Evolutionary conservation across 2,113 vertebrate genomes (phyloP), one percentile per base, ranked within the genome.

Genomic region (Acinonyx jubatus): DNA sequence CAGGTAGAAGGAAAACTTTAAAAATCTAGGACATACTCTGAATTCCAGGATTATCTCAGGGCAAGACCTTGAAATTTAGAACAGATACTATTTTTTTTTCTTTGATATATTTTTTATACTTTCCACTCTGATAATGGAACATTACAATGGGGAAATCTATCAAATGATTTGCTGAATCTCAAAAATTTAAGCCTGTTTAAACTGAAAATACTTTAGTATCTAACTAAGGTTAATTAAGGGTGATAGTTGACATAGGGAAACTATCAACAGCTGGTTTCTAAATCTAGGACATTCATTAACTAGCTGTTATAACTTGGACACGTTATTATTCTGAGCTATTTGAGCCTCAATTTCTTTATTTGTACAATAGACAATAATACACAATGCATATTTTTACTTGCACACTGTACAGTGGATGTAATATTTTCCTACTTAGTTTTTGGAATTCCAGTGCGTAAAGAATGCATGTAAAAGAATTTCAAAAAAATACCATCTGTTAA

Each of bases 101-200:
- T 82, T 76, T 52, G 68, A 63, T 33, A 63, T 45, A 81, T 73
- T 76, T 90, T 88, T 55, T 31, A 65, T 90, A 71, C 33, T 73
- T 92, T 92, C 21, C 23, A 83, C 33, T 84, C 71, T 80, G 25
- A 85, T 81, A 36, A 85, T 61, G n/a, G 52, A 94, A 86, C 45
- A 80, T 73, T 66, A 88, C 12, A 86, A 76, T 33, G 48, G 15
- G 33, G 80, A 92, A 89, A 89, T 38, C 69, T 81, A 87, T 52
- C 7, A 86, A 95, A 73, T 97, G 6, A 78, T 89, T 92, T 89
- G 31, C n/a, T 91, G 29, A 95, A 89, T 41, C 29, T 45, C 95
- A 96, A 96, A 93, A 63, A 84, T 82, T 48, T 27, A 36, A 90
- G 79, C 16, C 16, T 96, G 11, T 81, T 96, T 88, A 91, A 93